Evolutionary conservation across 2,113 vertebrate genomes (phyloP).

Genomic region (Caranx melampygus): DNA sequence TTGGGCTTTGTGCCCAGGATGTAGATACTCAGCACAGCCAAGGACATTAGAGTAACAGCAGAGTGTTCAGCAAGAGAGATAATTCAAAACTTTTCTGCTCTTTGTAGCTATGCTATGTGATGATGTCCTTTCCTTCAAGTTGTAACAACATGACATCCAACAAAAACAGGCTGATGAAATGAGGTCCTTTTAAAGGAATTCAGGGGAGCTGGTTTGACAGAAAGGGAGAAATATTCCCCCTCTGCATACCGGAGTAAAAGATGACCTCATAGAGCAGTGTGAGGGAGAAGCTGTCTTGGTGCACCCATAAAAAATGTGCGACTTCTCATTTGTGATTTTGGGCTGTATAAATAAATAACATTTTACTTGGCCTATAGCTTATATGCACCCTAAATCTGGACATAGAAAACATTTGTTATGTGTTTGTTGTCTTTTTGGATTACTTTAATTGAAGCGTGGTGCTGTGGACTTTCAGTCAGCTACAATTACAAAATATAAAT

Average conservation of each 20-base stretch:
- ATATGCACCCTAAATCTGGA: not conserved
- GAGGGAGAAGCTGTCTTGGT: slow-evolving; percentile 8
- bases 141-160: slow-evolving; percentile 11
- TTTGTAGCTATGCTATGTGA: slow-evolving; percentile 14
- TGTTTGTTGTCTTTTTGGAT: not conserved
- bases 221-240: slow-evolving; percentile 21
- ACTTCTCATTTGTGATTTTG: slow-evolving; percentile 5
- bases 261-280: slow-evolving; percentile 40
- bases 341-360: not conserved
- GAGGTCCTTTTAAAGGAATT: slow-evolving; percentile 57
- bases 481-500: not conserved
- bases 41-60: slow-evolving; percentile 56
- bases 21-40: slow-evolving; percentile 49
- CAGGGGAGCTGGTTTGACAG: slow-evolving; percentile 53
- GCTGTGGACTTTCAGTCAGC: not conserved
- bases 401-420: not conserved
- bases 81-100: slow-evolving; percentile 16
- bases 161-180: slow-evolving; percentile 36
- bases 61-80: slow-evolving; percentile 27
- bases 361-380: not conserved
- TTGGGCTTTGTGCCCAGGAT: slow-evolving; percentile 57
- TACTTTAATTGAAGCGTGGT: not conserved
- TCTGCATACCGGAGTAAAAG: slow-evolving; percentile 57
- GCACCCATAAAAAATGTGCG: slow-evolving; percentile 5
- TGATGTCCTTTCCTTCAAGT: slow-evolving; percentile 12